phyloP scores from a whole-genome alignment of 2,888 invertebrate genomes.

The Blastobasis adustella region DNA sequence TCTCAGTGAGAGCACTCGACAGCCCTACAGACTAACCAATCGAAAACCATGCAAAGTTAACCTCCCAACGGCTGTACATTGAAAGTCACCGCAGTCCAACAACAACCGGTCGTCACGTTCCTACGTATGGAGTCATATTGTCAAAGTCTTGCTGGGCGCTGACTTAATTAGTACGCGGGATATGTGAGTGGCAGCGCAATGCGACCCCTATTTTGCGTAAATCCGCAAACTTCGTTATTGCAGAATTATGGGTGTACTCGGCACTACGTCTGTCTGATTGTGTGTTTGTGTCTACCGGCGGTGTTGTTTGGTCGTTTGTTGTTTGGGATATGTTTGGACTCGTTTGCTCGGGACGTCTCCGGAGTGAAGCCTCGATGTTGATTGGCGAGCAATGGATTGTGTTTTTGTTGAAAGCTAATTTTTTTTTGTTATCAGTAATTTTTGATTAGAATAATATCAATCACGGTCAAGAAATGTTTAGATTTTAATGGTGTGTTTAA shows the following conservation, averaged over 20 bases:
- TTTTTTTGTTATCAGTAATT: too few species aligned
- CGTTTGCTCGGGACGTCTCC: background rate
- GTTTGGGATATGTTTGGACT: background rate
- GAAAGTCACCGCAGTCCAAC: constrained; percentile 24
- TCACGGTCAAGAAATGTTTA: too few species aligned
- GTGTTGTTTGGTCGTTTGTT: constrained; percentile 1
- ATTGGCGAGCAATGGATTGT: too few species aligned
- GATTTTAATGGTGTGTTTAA: too few species aligned
- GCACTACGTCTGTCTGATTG: constrained; percentile 10
- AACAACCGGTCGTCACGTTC: constrained; percentile 38
- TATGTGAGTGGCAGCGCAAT: constrained; percentile 74
- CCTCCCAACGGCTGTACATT: too few species aligned
- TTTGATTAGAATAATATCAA: too few species aligned
- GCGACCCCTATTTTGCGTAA: constrained; percentile 53
- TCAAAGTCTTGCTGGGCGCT: constrained; percentile 70
- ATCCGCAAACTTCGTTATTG: constrained; percentile 66
- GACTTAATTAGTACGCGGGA: constrained; percentile 73
- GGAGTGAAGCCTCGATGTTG: background rate
- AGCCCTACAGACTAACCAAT: too few species aligned
- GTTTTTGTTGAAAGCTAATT: too few species aligned
- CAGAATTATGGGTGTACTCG: constrained; percentile 62
- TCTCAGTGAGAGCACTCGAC: too few species aligned
- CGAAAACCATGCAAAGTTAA: too few species aligned
- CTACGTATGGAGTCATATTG: constrained; percentile 70
- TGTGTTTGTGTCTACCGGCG: background rate